Evolutionary conservation across 2,797 vertebrate genomes (phyloP).

Genomic region (Dallia pectoralis): DNA sequence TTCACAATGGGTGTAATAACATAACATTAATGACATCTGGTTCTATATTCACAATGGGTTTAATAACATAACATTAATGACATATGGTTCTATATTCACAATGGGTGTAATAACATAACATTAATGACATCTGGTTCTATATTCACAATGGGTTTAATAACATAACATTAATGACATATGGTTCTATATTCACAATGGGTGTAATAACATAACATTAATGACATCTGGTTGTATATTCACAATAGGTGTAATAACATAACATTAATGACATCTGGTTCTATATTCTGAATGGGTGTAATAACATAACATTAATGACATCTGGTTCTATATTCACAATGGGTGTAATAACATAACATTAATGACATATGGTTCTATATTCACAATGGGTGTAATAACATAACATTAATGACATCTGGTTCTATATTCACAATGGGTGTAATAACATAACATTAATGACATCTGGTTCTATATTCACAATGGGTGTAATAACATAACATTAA

Average conservation of each 20-base stretch:
- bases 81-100: slow-evolving; percentile 47
- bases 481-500: too few species aligned
- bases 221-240: slow-evolving; percentile 52
- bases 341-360: too few species aligned
- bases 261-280: slow-evolving; percentile 67
- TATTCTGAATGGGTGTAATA: too few species aligned
- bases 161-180: slow-evolving; percentile 74
- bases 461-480: slow-evolving; percentile 26
- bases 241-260: too few species aligned
- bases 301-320: slow-evolving; percentile 74
- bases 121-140: slow-evolving; percentile 66
- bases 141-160: too few species aligned
- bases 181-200: neutral
- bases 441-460: slow-evolving; percentile 74
- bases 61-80: too few species aligned
- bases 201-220: too few species aligned
- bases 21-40: slow-evolving; percentile 74
- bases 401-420: slow-evolving; percentile 68
- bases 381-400: too few species aligned
- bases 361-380: slow-evolving; percentile 54
- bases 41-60: too few species aligned
- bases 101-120: too few species aligned
- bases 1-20: too few species aligned
- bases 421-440: too few species aligned
- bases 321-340: slow-evolving; percentile 14